phyloP scores from a whole-genome alignment of 2,888 invertebrate genomes.

The Ischnus inquisitorius region DNA sequence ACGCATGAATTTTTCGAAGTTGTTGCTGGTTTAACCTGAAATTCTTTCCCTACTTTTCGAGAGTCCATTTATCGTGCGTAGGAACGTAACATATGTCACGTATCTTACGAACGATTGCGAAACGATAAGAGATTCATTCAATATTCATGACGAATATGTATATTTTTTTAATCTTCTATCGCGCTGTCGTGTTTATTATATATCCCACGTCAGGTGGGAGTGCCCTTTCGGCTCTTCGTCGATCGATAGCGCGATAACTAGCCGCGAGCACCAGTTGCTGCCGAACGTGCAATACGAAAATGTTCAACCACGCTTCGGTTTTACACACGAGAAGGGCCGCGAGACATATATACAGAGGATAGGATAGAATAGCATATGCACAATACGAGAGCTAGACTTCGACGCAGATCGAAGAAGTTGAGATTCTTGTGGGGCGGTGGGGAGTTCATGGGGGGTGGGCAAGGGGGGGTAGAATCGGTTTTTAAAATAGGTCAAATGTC shows the following conservation, averaged over 20 bases:
- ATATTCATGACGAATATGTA: slow-evolving; percentile 13
- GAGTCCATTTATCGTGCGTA: too few relatives aligned
- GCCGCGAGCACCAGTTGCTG: slow-evolving; percentile 72
- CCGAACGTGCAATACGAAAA: slow-evolving; percentile 61
- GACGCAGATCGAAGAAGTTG: not conserved
- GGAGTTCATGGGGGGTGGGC: not conserved
- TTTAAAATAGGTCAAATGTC: slow-evolving; percentile 63
- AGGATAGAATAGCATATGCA: not conserved
- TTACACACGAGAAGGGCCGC: not conserved
- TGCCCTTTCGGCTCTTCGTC: slow-evolving; percentile 71
- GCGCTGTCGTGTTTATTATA: slow-evolving; percentile 24
- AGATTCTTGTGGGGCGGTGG: not conserved
- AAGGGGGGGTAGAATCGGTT: not conserved
- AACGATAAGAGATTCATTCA: not conserved
- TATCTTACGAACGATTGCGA: not conserved
- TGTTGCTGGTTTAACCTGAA: not conserved
- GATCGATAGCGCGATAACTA: slow-evolving; percentile 71
- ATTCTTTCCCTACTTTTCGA: not conserved
- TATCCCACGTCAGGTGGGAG: slow-evolving; percentile 65
- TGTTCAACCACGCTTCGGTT: slow-evolving; percentile 9
- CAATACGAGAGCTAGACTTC: not conserved
- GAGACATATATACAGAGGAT: not conserved
- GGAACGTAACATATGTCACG: not conserved
- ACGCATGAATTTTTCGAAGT: not conserved
- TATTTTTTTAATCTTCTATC: slow-evolving; percentile 7